A percentile compares a stretch with the other conserved stretches of the same genome.
These are phyloP conservation scores for Polylopha cassiicola DNA, from an alignment of 2,888 invertebrate species.

Conservation along the genomic window DNA sequence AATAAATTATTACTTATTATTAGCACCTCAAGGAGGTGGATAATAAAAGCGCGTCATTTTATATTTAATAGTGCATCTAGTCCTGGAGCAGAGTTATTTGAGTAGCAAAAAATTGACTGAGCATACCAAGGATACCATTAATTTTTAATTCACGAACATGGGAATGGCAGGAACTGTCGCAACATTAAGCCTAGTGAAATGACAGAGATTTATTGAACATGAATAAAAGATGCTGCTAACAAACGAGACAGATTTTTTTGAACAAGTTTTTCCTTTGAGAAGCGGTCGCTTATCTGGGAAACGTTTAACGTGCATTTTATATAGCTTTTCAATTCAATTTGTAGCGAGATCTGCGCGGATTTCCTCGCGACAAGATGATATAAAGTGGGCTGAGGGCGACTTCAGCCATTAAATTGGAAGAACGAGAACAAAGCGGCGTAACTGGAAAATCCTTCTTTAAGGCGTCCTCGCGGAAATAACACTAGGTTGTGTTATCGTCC, in stretches of 20 bases:
- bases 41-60: too few species aligned
- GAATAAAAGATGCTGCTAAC: constrained; percentile 21
- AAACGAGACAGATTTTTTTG: constrained; percentile 20
- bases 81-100: too few species aligned
- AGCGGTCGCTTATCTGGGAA: constrained; percentile 4
- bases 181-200: constrained; percentile 19
- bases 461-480: constrained; percentile 24
- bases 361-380: constrained; percentile 32
- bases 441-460: constrained; percentile 29
- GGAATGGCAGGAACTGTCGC: constrained; percentile 22
- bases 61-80: too few species aligned
- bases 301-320: constrained; percentile 30
- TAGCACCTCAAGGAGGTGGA: too few species aligned
- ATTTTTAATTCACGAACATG: constrained; percentile 19
- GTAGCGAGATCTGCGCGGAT: constrained; percentile 32
- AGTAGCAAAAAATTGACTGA: too few species aligned
- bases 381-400: constrained; percentile 33
- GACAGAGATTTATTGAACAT: constrained; percentile 23
- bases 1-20: too few species aligned
- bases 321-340: constrained; percentile 45
- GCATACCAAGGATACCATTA: constrained; percentile 14
- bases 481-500: constrained; percentile 20
- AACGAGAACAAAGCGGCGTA: constrained; percentile 28
- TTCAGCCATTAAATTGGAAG: constrained; percentile 38
- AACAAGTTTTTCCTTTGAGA: constrained; percentile 8